Base-by-base conservation (phyloP, 2,113 vertebrate species). In the Nerophis lumbriciformis region DNA sequence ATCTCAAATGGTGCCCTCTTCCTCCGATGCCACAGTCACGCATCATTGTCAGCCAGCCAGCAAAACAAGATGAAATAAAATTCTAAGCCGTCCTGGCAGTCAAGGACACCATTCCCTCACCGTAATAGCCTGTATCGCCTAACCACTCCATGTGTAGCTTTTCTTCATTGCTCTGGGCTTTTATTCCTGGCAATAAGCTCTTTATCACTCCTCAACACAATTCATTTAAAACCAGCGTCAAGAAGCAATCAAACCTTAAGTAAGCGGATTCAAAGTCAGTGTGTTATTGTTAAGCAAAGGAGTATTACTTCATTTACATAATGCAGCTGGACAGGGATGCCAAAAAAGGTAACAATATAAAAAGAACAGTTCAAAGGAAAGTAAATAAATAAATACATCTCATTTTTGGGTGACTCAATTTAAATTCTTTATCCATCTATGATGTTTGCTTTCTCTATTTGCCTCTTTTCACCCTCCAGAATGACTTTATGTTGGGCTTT, bases 31-130 rank as follows among this genome's bases (percentile, higher is more conserved):
- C 76, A 77, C 86, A 89, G 88, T 91, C 88, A 90, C 87, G 87
- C 87, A 88, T 89, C 87, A 87, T 87, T 88, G 87, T 90, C 87
- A 85, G 87, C 55, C 88, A 89, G 83, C 79, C 83, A 77, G 83
- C 83, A 88, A 91, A 91, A 91, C 88, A 91, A 91, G 89, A 91
- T 91, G 89, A 92, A 92, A 91, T 91, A 90, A 91, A 90, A 90
- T 83, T 89, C 83, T 88, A 91, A 90, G 88, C 89, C 83, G 78
- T 88, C 87, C 89, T 91, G 89, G 88, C 89, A 91, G 89, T 89
- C 90, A 91, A 91, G 90, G 91, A 92, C 90, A 91, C 86, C 87
- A 87, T 89, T 90, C 86, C 87, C 89, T 91, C 84, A 86, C 86
- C 80, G 88, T 91, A 90, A 91, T 89, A 90, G 89, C 87, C 88